phyloP scores from a whole-genome alignment of 2,888 invertebrate genomes.

The Scaeva pyrastri region DNA sequence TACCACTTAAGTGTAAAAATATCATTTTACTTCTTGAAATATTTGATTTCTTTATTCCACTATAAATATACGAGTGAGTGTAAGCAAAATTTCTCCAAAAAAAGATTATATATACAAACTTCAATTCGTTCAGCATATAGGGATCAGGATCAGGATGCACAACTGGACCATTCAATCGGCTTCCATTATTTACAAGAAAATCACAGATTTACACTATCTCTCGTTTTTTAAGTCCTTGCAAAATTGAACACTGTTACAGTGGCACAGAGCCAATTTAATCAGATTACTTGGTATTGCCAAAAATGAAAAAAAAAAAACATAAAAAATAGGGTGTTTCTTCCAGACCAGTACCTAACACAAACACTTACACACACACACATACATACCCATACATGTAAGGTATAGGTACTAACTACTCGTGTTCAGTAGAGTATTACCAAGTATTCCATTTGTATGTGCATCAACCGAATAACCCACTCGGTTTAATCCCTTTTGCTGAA shows the following conservation, averaged over 20 bases:
- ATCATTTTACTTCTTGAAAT: too few species aligned
- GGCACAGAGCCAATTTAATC: conserved; percentile 74
- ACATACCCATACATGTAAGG: not conserved
- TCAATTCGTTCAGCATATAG: not conserved
- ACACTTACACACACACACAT: not conserved
- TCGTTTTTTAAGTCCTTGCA: not conserved
- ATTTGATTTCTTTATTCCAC: too few species aligned
- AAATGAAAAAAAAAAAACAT: not conserved
- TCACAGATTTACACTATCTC: conserved; percentile 29
- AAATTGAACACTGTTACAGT: conserved; percentile 54
- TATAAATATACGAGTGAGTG: too few species aligned
- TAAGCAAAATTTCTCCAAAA: not conserved
- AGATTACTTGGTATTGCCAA: conserved; percentile 39
- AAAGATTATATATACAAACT: conserved; percentile 1
- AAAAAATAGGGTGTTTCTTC: not conserved
- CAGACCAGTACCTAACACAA: not conserved
- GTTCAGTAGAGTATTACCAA: conserved; percentile 20
- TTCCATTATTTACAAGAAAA: conserved; percentile 57
- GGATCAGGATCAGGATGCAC: too few species aligned
- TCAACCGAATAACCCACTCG: conserved; percentile 10
- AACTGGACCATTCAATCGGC: not conserved
- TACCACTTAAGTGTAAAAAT: too few species aligned
- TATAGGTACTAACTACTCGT: not conserved
- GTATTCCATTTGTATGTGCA: conserved; percentile 27
- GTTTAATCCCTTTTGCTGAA: conserved; percentile 39